phyloP scores from a whole-genome alignment of 2,113 vertebrate genomes.

The Dasyprocta punctata region DNA sequence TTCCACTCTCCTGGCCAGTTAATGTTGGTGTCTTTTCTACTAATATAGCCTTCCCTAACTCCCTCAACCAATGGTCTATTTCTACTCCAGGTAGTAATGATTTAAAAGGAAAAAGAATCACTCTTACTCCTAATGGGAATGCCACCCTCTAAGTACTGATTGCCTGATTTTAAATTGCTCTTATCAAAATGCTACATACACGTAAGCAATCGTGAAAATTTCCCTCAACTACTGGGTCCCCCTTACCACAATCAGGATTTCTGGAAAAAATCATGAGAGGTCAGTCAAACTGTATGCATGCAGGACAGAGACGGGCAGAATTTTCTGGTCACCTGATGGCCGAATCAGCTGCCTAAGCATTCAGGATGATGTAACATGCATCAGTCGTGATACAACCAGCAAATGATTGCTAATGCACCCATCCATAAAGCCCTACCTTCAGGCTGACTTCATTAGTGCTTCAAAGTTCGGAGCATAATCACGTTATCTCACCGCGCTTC shows the following conservation, averaged over 20 bases:
- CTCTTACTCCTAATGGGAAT: not conserved
- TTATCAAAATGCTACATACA: constrained; percentile 53
- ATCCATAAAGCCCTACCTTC: constrained; percentile 38
- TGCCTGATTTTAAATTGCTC: constrained; percentile 58
- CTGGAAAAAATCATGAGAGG: not conserved
- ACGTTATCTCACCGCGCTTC: not conserved
- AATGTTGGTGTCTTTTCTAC: constrained; percentile 6
- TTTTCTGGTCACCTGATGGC: not conserved
- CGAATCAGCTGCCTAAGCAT: not conserved
- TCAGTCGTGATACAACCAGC: not conserved
- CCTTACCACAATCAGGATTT: constrained; percentile 65
- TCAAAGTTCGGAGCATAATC: constrained; percentile 56
- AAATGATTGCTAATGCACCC: constrained; percentile 3
- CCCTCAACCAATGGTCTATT: not conserved
- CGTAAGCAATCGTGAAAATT: constrained; percentile 48
- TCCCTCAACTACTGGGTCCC: not conserved
- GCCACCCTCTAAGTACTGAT: constrained; percentile 17
- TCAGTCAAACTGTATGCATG: not conserved
- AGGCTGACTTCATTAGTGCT: constrained; percentile 15
- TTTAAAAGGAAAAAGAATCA: not conserved
- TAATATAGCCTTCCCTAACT: not conserved
- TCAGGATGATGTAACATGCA: not conserved
- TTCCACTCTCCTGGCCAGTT: not conserved
- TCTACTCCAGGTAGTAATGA: not conserved
- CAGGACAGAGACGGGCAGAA: not conserved